Evolutionary conservation across 35 echinoderm and acorn worm genomes (phyloP).

Genomic region (Hemicentrotus pulcherrimus): DNA sequence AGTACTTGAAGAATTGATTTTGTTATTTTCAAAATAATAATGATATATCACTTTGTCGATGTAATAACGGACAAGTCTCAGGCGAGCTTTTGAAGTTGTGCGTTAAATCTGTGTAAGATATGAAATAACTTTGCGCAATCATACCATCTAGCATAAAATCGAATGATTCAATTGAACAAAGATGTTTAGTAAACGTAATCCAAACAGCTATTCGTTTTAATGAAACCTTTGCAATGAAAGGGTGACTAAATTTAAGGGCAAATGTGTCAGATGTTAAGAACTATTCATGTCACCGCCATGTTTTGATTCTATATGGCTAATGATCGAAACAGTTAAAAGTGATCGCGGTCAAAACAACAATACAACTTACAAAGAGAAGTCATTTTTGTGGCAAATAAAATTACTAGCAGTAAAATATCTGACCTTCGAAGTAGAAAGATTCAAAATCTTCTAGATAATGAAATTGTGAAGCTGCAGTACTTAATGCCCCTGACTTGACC

Average conservation of each 20-base stretch:
- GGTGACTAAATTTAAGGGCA: neutral
- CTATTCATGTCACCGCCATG: constrained; percentile 8
- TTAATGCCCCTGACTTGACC: neutral
- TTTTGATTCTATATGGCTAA: neutral
- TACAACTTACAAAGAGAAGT: neutral
- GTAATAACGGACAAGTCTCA: too few species aligned
- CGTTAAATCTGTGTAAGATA: too few species aligned
- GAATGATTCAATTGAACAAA: too few species aligned
- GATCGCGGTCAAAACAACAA: neutral
- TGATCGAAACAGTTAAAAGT: neutral
- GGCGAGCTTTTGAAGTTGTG: too few species aligned
- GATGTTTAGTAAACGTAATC: neutral
- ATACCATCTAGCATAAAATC: too few species aligned
- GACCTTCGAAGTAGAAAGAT: neutral
- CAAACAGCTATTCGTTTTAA: neutral
- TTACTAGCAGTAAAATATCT: neutral
- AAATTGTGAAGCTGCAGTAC: neutral
- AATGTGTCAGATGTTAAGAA: constrained; percentile 12
- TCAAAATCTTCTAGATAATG: neutral
- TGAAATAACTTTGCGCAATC: too few species aligned
- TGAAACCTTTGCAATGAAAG: neutral
- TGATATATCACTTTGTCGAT: too few species aligned
- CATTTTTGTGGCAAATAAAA: neutral
- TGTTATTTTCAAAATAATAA: too few species aligned
- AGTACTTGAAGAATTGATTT: too few species aligned